phyloP scores from a whole-genome alignment of 2,797 vertebrate genomes.

The Antrozous pallidus region DNA sequence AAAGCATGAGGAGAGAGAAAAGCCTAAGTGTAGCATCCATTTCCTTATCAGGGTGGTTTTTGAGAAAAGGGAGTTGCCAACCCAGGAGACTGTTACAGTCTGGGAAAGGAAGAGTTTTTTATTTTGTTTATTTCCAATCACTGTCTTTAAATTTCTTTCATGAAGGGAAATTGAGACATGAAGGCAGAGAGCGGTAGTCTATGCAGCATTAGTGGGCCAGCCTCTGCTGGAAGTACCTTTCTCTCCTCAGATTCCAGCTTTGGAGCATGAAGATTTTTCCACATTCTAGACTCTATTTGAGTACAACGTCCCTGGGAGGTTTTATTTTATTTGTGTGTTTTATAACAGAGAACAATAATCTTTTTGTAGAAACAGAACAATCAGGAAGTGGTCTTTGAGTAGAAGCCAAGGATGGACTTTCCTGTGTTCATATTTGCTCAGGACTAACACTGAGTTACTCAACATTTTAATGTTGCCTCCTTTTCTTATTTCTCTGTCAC shows the following conservation, averaged over 20 bases:
- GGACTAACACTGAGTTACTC: neutral
- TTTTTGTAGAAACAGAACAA: constrained; percentile 3
- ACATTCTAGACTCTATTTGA: neutral
- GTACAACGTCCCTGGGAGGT: neutral
- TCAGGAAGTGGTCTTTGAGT: neutral
- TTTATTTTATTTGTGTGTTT: neutral
- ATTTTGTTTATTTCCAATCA: constrained; percentile 10
- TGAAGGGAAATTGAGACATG: neutral
- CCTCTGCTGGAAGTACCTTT: neutral
- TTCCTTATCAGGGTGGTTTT: neutral
- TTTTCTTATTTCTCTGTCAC: neutral
- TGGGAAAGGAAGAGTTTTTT: neutral
- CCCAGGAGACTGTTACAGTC: neutral
- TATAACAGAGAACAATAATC: neutral
- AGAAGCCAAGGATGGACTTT: neutral
- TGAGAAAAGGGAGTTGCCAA: neutral
- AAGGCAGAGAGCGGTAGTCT: neutral
- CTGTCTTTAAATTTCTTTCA: neutral
- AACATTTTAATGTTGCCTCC: neutral
- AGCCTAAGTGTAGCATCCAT: neutral
- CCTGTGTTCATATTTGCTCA: neutral
- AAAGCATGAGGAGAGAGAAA: neutral
- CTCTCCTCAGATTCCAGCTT: neutral
- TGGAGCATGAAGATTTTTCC: neutral
- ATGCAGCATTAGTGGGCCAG: neutral